phyloP scores from a whole-genome alignment of 35 echinoderm and acorn worm species.

The Diadema setosum region DNA sequence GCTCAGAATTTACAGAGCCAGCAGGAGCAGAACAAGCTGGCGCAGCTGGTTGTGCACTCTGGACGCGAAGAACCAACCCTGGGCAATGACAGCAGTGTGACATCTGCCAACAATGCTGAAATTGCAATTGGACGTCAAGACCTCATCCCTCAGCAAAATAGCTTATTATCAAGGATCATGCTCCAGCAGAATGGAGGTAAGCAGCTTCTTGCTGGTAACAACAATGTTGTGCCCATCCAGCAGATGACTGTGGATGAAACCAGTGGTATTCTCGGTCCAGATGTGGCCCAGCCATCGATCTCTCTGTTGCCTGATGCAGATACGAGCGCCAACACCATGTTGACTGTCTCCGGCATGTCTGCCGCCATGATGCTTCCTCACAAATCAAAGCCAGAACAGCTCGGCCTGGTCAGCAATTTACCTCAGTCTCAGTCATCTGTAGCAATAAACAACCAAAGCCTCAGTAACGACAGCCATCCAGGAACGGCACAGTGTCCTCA shows the following conservation, averaged over 20 bases:
- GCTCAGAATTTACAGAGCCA: neutral
- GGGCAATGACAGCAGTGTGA: too few relatives aligned
- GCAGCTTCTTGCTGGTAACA: neutral
- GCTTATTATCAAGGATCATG: too few relatives aligned
- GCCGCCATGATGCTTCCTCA: constrained; percentile 52
- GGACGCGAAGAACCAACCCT: too few relatives aligned
- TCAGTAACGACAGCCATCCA: neutral
- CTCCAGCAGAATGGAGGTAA: too few relatives aligned
- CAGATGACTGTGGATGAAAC: neutral
- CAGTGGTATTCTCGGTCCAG: neutral
- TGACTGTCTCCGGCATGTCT: constrained; percentile 63
- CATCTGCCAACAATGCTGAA: too few relatives aligned
- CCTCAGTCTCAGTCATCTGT: neutral
- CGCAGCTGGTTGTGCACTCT: neutral
- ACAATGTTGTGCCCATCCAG: neutral
- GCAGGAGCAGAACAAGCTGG: neutral
- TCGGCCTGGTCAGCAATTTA: neutral
- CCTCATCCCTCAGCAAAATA: too few relatives aligned
- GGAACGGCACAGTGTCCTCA: neutral
- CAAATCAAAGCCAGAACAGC: neutral
- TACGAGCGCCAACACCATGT: constrained; percentile 12
- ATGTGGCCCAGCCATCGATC: neutral
- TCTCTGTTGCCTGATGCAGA: neutral
- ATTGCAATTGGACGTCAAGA: too few relatives aligned
- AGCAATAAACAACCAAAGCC: neutral